These are phyloP conservation scores for Camelus bactrianus DNA, from an alignment of 2,113 vertebrate species.

Conservation along the genomic window DNA sequence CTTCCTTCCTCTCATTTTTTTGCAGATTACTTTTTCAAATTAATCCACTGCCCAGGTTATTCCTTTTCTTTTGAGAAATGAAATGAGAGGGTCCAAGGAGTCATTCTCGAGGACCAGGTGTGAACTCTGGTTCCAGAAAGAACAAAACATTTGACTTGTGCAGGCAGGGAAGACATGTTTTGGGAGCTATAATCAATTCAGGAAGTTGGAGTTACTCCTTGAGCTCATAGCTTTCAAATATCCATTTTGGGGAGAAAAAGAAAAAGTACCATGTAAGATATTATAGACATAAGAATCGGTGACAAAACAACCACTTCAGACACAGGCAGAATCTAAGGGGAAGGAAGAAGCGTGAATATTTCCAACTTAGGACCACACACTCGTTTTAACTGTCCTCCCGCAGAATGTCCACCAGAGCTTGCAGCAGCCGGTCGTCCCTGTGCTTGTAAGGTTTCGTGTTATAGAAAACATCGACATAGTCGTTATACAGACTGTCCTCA, in stretches of 20 bases:
- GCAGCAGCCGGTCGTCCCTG: constrained; percentile 95
- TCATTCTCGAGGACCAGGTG: neutral
- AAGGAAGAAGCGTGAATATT: constrained; percentile 79
- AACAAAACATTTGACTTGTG: constrained; percentile 61
- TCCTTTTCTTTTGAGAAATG: constrained; percentile 38
- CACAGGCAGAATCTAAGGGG: constrained; percentile 71
- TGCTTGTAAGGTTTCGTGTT: constrained; percentile 94
- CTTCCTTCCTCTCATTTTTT: neutral
- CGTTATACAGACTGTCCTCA: constrained; percentile 92
- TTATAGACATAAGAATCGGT: constrained; percentile 78
- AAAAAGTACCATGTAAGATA: constrained; percentile 43
- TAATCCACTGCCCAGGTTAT: neutral
- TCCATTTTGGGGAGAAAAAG: constrained; percentile 67
- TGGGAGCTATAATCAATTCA: constrained; percentile 63
- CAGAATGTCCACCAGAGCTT: constrained; percentile 94
- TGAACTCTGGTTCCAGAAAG: constrained; percentile 71
- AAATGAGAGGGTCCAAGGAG: constrained; percentile 45
- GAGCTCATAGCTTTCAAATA: constrained; percentile 68
- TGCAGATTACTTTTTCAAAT: constrained; percentile 39
- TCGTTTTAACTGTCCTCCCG: constrained; percentile 87
- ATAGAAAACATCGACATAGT: constrained; percentile 96
- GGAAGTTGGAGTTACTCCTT: constrained; percentile 56
- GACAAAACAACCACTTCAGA: constrained; percentile 78
- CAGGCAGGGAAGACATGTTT: constrained; percentile 69
- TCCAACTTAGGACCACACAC: constrained; percentile 78